Evolutionary conservation across 2,888 invertebrate genomes (phyloP).

Genomic region (Epirrhoe alternata): DNA sequence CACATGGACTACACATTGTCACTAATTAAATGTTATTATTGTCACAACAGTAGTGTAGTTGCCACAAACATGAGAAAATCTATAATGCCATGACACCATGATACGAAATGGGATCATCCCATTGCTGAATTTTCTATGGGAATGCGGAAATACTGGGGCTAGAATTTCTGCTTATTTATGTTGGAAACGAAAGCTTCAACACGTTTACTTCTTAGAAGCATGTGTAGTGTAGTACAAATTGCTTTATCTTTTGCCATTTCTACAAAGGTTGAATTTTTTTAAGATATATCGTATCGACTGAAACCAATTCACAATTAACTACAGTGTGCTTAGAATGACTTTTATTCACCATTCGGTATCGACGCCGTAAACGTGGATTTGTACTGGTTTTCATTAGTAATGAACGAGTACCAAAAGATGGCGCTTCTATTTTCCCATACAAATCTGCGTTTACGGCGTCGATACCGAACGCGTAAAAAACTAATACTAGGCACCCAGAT

Average conservation of each 20-base stretch:
- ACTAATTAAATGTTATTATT: constrained; percentile 57
- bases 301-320: too few relatives aligned
- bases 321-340: too few relatives aligned
- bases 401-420: too few relatives aligned
- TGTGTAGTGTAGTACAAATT: not conserved
- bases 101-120: constrained; percentile 14
- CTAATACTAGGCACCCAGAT: too few relatives aligned
- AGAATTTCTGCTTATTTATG: constrained; percentile 9
- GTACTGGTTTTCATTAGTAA: too few relatives aligned
- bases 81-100: constrained; percentile 34
- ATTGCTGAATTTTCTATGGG: constrained; percentile 17
- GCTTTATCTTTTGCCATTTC: not conserved
- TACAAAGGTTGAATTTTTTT: not conserved
- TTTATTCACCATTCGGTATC: too few relatives aligned
- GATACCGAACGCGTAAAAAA: too few relatives aligned
- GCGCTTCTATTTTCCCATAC: too few relatives aligned
- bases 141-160: constrained; percentile 7
- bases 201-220: not conserved
- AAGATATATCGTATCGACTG: not conserved
- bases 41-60: constrained; percentile 60
- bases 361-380: too few relatives aligned
- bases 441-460: too few relatives aligned
- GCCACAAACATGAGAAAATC: constrained; percentile 41
- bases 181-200: not conserved
- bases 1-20: constrained; percentile 45